A percentile compares a stretch with the other conserved stretches of the same genome.
Evolutionary conservation across 2,797 vertebrate genomes (phyloP).

Genomic region (Microchirus variegatus): DNA sequence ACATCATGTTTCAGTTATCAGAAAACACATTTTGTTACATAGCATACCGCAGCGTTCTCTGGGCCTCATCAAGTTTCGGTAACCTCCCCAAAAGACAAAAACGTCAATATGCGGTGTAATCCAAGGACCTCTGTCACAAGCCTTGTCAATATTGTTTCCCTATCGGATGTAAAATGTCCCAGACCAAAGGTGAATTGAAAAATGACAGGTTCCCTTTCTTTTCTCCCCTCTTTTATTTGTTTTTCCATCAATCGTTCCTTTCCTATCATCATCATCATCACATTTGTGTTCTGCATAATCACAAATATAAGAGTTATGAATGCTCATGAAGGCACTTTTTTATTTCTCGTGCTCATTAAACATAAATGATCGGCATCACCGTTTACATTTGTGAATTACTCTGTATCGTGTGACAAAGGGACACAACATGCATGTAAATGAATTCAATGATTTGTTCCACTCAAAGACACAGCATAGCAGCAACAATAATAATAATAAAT

Average conservation of each 20-base stretch:
- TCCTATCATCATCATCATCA: conserved; percentile 24
- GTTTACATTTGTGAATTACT: conserved; percentile 54
- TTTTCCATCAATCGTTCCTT: conserved; percentile 29
- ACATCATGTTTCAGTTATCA: conserved; percentile 63
- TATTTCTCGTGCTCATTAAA: conserved; percentile 58
- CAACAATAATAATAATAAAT: conserved; percentile 31
- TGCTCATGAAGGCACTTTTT: conserved; percentile 32
- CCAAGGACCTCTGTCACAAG: conserved; percentile 61
- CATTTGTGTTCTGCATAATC: conserved; percentile 47
- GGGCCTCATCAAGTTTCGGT: conserved; percentile 70
- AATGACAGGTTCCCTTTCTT: conserved; percentile 45
- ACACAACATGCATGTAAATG: conserved; percentile 40
- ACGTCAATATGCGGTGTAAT: conserved; percentile 78
- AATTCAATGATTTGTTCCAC: conserved; percentile 63
- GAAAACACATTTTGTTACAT: conserved; percentile 56
- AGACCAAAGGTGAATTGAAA: conserved; percentile 66
- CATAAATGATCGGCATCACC: conserved; percentile 65
- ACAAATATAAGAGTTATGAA: conserved; percentile 28
- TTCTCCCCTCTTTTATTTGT: conserved; percentile 13
- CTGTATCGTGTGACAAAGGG: conserved; percentile 45
- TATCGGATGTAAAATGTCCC: conserved; percentile 71
- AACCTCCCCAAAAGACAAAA: conserved; percentile 70
- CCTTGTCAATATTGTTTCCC: conserved; percentile 73
- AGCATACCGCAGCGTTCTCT: conserved; percentile 52
- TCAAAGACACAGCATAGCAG: conserved; percentile 65